These are phyloP conservation scores for Hafferia zeledoni DNA, from an alignment of 2,797 vertebrate genomes.

Conservation along the genomic window DNA sequence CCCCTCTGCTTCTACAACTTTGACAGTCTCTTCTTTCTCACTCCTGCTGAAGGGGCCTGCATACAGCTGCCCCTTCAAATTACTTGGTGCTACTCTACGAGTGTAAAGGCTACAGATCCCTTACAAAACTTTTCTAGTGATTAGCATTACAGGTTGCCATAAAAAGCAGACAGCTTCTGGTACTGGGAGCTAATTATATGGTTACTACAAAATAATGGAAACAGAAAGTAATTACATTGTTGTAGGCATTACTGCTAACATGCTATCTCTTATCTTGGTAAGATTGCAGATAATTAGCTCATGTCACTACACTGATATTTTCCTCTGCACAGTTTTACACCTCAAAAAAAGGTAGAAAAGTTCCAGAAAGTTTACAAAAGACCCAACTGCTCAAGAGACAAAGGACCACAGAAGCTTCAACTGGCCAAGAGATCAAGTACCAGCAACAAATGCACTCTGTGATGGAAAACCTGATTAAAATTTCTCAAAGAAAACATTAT, in stretches of 20 bases:
- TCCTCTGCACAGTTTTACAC: neutral
- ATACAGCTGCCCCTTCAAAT: neutral
- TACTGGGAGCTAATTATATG: conserved; percentile 44
- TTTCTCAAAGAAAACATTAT: conserved; percentile 74
- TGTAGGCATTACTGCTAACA: conserved; percentile 52
- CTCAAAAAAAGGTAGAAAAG: conserved; percentile 38
- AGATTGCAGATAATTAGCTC: conserved; percentile 33
- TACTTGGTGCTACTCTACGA: neutral
- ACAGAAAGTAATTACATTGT: conserved; percentile 14
- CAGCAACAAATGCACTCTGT: conserved; percentile 48
- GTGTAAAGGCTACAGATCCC: neutral
- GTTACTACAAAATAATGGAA: conserved; percentile 39
- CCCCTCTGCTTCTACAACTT: neutral
- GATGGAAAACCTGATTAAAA: conserved; percentile 73
- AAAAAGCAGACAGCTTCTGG: conserved; percentile 43
- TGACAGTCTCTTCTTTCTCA: neutral
- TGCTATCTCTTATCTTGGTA: conserved; percentile 14
- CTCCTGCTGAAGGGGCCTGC: neutral
- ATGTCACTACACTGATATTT: neutral
- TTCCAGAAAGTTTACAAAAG: conserved; percentile 48
- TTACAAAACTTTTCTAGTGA: conserved; percentile 33
- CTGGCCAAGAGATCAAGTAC: conserved; percentile 63
- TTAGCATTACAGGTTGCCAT: conserved; percentile 42
- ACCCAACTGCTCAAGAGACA: conserved; percentile 27
- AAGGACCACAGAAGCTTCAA: conserved; percentile 40